A percentile compares a stretch with the other conserved stretches of the same genome.
phyloP scores from a whole-genome alignment of 2,113 vertebrate genomes.

The Oreocharis arfaki region DNA sequence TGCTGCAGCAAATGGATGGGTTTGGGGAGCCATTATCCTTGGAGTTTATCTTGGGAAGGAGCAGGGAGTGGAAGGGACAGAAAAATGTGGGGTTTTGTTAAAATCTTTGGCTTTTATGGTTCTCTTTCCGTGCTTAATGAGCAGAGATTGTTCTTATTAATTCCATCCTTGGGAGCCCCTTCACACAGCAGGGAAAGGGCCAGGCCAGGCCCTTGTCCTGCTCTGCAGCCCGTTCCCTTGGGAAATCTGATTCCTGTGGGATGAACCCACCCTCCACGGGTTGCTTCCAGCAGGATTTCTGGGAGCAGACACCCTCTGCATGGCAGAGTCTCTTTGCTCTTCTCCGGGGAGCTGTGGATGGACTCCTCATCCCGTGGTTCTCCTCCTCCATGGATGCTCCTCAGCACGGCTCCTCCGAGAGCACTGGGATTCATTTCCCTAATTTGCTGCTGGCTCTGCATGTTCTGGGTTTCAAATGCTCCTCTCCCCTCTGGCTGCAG shows the following conservation, averaged over 20 bases:
- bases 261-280: rapidly evolving
- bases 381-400: background rate
- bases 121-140: background rate
- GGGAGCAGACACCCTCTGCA: background rate
- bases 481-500: background rate
- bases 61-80: conserved; percentile 20
- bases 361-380: background rate
- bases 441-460: background rate
- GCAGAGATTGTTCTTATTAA: background rate
- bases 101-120: background rate
- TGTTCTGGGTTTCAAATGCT: background rate
- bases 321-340: background rate
- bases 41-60: background rate
- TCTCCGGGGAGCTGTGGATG: background rate
- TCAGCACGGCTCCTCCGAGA: too few species aligned
- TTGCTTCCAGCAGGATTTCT: background rate
- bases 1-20: background rate
- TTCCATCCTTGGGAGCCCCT: background rate
- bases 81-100: background rate
- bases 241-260: background rate
- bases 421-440: background rate
- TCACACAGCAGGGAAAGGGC: background rate
- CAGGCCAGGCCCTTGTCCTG: rapidly evolving
- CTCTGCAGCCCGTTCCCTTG: background rate
- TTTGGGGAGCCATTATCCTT: background rate